Evolutionary conservation across 2,888 invertebrate species (phyloP).

Genomic region (Watsonalla cultraria): DNA sequence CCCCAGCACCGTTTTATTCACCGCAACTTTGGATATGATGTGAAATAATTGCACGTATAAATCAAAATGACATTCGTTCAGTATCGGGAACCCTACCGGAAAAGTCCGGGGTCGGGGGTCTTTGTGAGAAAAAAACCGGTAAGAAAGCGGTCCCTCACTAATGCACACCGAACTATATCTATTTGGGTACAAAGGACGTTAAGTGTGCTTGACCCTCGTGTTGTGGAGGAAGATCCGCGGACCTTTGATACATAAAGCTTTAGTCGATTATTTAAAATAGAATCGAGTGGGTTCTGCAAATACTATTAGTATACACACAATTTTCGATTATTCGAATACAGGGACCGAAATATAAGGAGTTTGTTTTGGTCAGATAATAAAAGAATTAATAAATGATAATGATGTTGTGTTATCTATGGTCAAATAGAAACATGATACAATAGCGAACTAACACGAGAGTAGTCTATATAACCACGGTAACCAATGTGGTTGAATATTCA

Average conservation of each 20-base stretch:
- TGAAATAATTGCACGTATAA: constrained; percentile 64
- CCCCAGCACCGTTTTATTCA: background rate
- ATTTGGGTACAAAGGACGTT: constrained; percentile 61
- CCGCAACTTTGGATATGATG: constrained; percentile 12
- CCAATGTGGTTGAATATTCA: background rate
- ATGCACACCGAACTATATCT: constrained; percentile 66
- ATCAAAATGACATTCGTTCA: constrained; percentile 72
- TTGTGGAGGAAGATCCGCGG: background rate
- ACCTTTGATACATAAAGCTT: constrained; percentile 1
- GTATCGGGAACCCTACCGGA: constrained; percentile 56
- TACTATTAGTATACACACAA: background rate
- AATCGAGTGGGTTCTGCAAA: background rate
- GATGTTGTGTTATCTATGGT: too few relatives aligned
- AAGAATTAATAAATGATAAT: too few relatives aligned
- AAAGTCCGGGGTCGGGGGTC: constrained; percentile 35
- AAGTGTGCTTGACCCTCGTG: constrained; percentile 58
- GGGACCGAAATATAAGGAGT: too few relatives aligned
- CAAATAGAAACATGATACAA: too few relatives aligned
- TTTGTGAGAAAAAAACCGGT: constrained; percentile 48
- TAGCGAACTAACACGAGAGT: background rate
- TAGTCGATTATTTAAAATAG: background rate
- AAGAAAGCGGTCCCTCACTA: constrained; percentile 64
- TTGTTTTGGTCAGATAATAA: too few relatives aligned
- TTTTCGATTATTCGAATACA: too few relatives aligned
- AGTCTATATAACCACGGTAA: background rate